These are phyloP conservation scores for Nothobranchius furzeri DNA, from an alignment of 2,113 vertebrate genomes.

Conservation along the genomic window DNA sequence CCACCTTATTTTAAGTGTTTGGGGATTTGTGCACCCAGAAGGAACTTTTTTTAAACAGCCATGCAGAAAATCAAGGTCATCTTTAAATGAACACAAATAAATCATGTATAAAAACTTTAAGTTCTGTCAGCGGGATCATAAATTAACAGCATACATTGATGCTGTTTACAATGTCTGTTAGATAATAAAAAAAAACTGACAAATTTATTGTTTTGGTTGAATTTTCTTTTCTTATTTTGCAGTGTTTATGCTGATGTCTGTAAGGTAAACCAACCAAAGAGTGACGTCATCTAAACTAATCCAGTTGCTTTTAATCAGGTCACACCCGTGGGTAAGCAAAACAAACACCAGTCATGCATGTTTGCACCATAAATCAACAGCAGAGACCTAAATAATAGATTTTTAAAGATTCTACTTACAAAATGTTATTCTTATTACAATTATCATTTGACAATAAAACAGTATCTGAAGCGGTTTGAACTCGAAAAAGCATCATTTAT, in stretches of 20 bases:
- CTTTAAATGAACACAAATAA: background rate
- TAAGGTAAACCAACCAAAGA: constrained; percentile 2
- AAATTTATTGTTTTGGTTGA: background rate
- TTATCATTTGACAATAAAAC: no score
- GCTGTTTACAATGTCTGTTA: no score
- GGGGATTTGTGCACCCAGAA: constrained; percentile 33
- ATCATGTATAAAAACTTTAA: background rate
- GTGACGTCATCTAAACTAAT: constrained; percentile 41
- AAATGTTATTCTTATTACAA: no score
- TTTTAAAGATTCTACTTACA: no score
- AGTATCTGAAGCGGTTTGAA: no score
- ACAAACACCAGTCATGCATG: constrained; percentile 29
- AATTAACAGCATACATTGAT: no score
- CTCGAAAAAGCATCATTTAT: background rate
- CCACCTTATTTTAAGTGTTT: constrained; percentile 33
- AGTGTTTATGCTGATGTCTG: background rate
- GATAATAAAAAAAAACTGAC: background rate
- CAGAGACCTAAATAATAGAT: no score
- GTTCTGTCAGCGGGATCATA: background rate
- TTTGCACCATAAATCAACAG: background rate
- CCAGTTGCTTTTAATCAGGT: constrained; percentile 57
- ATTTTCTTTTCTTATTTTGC: background rate
- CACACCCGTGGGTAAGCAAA: constrained; percentile 57
- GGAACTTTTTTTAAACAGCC: constrained; percentile 13
- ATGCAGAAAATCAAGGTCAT: constrained; percentile 10